These are phyloP conservation scores for Drosophila sturtevanti DNA, from an alignment of 1,140 invertebrate species.

Conservation along the genomic window DNA sequence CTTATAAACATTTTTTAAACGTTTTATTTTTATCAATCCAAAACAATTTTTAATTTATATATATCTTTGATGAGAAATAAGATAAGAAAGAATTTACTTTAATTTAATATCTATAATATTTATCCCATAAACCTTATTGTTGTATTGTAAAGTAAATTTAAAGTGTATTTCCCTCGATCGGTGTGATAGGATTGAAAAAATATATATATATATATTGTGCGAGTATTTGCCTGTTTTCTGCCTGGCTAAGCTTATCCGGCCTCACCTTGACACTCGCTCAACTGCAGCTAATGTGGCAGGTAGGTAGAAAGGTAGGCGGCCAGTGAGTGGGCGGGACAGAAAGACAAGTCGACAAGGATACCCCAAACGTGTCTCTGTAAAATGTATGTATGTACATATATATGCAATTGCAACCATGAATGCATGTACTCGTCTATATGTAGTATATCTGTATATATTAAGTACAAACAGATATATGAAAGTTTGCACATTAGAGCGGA, in stretches of 20 bases:
- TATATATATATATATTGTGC: neutral
- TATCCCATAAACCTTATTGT: no score
- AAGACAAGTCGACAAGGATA: neutral
- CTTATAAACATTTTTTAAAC: no score
- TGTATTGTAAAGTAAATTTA: no score
- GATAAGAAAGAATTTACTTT: no score
- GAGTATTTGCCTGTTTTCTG: constrained; percentile 65
- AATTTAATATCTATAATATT: no score
- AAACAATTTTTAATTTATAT: no score
- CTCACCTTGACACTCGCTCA: constrained; percentile 78
- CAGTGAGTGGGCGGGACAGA: neutral
- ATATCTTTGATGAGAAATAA: no score
- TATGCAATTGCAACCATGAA: constrained; percentile 5
- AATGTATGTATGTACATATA: constrained; percentile 10
- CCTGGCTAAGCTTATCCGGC: constrained; percentile 65
- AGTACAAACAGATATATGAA: no score
- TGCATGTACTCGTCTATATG: neutral
- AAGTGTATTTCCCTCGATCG: neutral
- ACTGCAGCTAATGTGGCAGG: constrained; percentile 70
- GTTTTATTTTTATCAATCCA: no score
- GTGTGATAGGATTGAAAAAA: neutral
- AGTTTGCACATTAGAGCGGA: constrained; percentile 1
- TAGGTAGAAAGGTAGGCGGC: constrained; percentile 17
- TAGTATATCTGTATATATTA: neutral
- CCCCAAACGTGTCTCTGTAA: constrained; percentile 2